phyloP scores from a whole-genome alignment of 2,888 invertebrate species.

The Ochropacha duplaris region DNA sequence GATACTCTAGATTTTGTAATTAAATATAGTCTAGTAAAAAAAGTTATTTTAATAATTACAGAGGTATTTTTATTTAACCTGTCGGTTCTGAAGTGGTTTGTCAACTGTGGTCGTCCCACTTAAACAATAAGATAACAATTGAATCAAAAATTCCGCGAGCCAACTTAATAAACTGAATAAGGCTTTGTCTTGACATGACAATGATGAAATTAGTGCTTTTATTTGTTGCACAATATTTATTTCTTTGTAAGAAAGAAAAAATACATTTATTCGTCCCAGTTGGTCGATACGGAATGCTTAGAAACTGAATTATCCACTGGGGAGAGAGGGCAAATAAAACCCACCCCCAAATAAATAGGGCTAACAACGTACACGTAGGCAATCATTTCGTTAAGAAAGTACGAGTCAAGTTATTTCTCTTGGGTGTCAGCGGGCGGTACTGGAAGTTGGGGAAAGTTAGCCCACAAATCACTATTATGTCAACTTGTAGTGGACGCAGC shows the following conservation, averaged over 20 bases:
- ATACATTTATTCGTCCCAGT: constrained; percentile 71
- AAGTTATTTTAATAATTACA: too few species aligned
- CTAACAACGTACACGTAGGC: constrained; percentile 79
- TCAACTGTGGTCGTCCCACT: too few species aligned
- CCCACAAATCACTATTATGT: constrained; percentile 73
- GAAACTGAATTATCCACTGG: constrained; percentile 78
- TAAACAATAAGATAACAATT: too few species aligned
- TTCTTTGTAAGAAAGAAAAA: constrained; percentile 44
- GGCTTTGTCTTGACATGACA: too few species aligned
- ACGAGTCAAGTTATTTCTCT: constrained; percentile 74
- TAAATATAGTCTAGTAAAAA: too few species aligned
- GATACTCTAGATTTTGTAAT: too few species aligned
- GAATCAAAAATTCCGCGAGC: too few species aligned
- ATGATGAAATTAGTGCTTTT: constrained; percentile 9
- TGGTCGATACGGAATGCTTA: constrained; percentile 75
- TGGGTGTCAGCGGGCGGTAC: constrained; percentile 53
- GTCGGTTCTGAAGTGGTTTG: too few species aligned
- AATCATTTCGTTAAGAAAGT: constrained; percentile 81
- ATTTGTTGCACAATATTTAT: constrained; percentile 29
- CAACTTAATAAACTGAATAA: too few species aligned
- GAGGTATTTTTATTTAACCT: too few species aligned
- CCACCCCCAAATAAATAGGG: constrained; percentile 74
- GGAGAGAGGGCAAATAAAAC: constrained; percentile 76
- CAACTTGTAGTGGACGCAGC: constrained; percentile 56
- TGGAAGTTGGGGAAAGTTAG: constrained; percentile 50